phyloP scores from a whole-genome alignment of 2,888 invertebrate genomes.

The Clostera curtula region DNA sequence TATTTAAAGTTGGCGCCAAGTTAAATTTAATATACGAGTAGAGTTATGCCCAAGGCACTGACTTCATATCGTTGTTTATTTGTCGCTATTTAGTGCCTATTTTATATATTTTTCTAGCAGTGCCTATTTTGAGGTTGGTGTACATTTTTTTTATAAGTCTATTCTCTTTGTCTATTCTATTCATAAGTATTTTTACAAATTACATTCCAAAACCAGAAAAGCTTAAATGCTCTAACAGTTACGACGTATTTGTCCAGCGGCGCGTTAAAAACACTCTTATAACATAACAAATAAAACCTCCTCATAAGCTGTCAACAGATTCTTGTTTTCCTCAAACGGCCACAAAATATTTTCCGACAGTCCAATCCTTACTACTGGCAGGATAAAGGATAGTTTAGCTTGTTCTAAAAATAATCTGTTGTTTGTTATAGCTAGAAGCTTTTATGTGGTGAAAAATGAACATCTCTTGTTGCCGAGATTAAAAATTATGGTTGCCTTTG shows the following conservation, averaged over 20 bases:
- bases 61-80: too few relatives aligned
- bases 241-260: conserved; percentile 7
- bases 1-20: too few relatives aligned
- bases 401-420: conserved; percentile 7
- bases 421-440: conserved; percentile 25
- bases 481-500: conserved; percentile 62
- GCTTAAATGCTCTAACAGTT: too few relatives aligned
- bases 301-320: conserved; percentile 57
- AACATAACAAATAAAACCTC: conserved; percentile 38
- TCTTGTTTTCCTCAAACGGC: conserved; percentile 28
- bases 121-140: too few relatives aligned
- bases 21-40: too few relatives aligned
- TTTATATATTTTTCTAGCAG: too few relatives aligned
- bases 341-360: conserved; percentile 7
- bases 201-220: too few relatives aligned
- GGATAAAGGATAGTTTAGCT: conserved; percentile 26
- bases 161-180: too few relatives aligned
- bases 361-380: conserved; percentile 15
- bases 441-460: conserved; percentile 61
- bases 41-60: too few relatives aligned
- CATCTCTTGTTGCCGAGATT: conserved; percentile 62
- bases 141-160: too few relatives aligned
- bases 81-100: too few relatives aligned
- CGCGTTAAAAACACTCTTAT: conserved; percentile 12
- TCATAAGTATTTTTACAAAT: too few relatives aligned